Evolutionary conservation across 2,113 vertebrate genomes (phyloP).

Genomic region (Henicopernis longicauda): DNA sequence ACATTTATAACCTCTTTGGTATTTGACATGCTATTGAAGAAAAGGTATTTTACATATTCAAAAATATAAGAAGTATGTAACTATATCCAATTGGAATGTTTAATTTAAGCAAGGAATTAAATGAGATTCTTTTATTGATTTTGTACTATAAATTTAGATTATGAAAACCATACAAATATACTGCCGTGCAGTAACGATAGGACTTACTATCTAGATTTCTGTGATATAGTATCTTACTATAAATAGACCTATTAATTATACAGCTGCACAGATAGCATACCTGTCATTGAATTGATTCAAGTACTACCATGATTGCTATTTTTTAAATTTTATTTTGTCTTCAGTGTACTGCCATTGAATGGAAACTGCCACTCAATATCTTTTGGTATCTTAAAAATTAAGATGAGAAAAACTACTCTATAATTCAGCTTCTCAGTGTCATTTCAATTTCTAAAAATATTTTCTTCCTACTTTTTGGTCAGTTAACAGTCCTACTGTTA

Average conservation of each 20-base stretch:
- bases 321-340: neutral
- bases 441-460: neutral
- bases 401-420: neutral
- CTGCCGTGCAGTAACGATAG: neutral
- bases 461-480: neutral
- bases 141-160: neutral
- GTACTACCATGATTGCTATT: neutral
- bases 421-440: neutral
- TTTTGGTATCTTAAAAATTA: neutral
- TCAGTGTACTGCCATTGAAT: neutral
- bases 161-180: neutral
- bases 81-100: neutral
- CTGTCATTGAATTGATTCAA: neutral
- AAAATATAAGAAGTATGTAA: neutral
- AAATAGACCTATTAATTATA: neutral
- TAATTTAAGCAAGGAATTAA: neutral
- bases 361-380: neutral
- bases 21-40: neutral
- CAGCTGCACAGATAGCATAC: neutral
- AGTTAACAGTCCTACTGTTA: neutral
- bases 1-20: neutral
- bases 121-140: neutral
- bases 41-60: neutral
- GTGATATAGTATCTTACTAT: neutral
- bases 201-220: neutral